Conservation (phyloP, 2,888 invertebrate species). For the Rotaria socialis region DNA sequence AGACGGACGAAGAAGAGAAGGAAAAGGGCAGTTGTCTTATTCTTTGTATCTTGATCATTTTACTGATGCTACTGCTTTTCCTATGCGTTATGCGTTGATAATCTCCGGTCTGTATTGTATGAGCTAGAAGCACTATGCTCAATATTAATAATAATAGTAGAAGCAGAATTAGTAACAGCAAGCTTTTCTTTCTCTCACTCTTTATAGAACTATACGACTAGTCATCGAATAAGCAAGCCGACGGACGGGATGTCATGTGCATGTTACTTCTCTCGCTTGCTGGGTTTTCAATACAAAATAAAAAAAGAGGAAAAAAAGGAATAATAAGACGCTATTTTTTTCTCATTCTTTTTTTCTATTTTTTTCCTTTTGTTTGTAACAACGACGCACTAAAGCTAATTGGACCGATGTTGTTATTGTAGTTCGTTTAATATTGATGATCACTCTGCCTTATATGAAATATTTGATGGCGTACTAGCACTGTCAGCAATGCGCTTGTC, state of each 20-base stretch:
- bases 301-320: background rate
- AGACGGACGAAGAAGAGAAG: background rate
- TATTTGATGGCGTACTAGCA: background rate
- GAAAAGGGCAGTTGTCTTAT: background rate
- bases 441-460: background rate
- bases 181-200: background rate
- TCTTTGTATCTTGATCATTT: background rate
- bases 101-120: slow-evolving; percentile 18
- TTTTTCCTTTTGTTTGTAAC: background rate
- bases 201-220: background rate
- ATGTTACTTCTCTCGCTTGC: background rate
- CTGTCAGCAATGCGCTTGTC: background rate
- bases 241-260: background rate
- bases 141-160: background rate
- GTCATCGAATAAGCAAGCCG: background rate
- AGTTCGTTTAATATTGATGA: slow-evolving; percentile 18
- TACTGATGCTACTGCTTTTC: background rate
- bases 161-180: background rate
- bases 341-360: background rate
- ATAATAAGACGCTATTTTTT: background rate
- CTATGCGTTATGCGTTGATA: background rate
- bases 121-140: background rate
- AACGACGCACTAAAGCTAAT: slow-evolving; percentile 9
- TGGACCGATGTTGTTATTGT: slow-evolving; percentile 16
- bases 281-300: slow-evolving; percentile 10